Evolutionary conservation across 1,140 invertebrate species (phyloP).

Genomic region (Physella acuta): DNA sequence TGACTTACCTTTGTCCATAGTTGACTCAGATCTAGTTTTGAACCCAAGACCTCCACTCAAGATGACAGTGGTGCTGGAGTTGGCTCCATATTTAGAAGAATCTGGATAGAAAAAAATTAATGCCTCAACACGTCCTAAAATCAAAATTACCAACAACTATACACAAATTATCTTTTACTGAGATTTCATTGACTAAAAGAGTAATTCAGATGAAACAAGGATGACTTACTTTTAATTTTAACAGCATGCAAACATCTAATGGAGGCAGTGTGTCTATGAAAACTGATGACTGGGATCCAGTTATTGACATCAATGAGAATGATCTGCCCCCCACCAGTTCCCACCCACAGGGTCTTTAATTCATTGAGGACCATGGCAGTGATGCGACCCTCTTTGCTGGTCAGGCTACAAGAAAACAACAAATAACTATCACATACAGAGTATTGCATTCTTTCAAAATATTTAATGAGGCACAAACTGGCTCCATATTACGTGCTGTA

Average conservation of each 20-base stretch:
- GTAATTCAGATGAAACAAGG: not conserved
- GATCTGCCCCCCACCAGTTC: slow-evolving; percentile 46
- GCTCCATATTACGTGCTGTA: not conserved
- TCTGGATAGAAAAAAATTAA: slow-evolving; percentile 11
- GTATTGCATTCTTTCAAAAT: too few species aligned
- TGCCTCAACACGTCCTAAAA: not conserved
- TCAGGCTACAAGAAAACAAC: slow-evolving; percentile 25
- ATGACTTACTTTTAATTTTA: slow-evolving; percentile 29
- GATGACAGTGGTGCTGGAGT: slow-evolving; percentile 27
- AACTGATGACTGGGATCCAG: slow-evolving; percentile 30
- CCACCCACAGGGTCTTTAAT: slow-evolving; percentile 41
- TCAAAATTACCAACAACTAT: not conserved
- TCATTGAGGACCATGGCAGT: slow-evolving; percentile 41
- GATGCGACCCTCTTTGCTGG: slow-evolving; percentile 32
- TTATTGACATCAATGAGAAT: slow-evolving; percentile 38
- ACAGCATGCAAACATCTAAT: slow-evolving; percentile 36
- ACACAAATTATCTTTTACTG: too few species aligned
- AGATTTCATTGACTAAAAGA: too few species aligned
- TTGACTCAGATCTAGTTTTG: slow-evolving; percentile 26
- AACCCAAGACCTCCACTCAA: slow-evolving; percentile 44
- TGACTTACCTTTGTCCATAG: slow-evolving; percentile 34
- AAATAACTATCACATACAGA: not conserved
- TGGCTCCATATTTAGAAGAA: slow-evolving; percentile 19
- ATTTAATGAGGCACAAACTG: too few species aligned
- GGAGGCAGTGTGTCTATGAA: slow-evolving; percentile 37